These are phyloP conservation scores for Hermetia illucens DNA, from an alignment of 1,140 invertebrate species.

Conservation along the genomic window DNA sequence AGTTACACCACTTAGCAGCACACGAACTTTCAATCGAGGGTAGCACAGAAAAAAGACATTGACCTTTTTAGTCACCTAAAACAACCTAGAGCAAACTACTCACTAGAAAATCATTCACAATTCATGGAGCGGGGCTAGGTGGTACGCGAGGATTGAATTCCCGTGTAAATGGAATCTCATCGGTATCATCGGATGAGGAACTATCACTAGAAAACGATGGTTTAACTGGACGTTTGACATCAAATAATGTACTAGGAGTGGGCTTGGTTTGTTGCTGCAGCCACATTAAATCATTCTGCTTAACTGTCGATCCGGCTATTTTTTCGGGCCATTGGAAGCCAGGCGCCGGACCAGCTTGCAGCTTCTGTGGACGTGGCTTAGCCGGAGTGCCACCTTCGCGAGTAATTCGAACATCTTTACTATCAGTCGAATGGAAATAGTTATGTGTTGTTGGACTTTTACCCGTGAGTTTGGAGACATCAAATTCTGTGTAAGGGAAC, in stretches of 20 bases:
- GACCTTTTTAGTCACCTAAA: too few relatives aligned
- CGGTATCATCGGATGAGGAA: constrained; percentile 25
- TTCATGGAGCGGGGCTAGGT: constrained; percentile 32
- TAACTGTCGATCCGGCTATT: constrained; percentile 27
- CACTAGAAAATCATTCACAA: constrained; percentile 1
- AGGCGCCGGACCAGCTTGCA: constrained; percentile 15
- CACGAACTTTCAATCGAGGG: too few relatives aligned
- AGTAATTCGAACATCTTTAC: too few relatives aligned
- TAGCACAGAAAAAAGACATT: too few relatives aligned
- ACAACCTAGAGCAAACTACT: too few relatives aligned
- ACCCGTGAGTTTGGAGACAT: constrained; percentile 28
- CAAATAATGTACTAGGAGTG: not conserved
- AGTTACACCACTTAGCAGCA: too few relatives aligned
- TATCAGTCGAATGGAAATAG: constrained; percentile 13
- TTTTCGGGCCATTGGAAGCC: constrained; percentile 29
- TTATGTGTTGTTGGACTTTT: constrained; percentile 31
- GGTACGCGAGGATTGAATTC: constrained; percentile 27
- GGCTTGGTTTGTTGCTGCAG: constrained; percentile 13
- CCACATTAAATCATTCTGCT: constrained; percentile 27
- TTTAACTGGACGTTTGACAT: constrained; percentile 4
- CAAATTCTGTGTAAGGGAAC: constrained; percentile 21
- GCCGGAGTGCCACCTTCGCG: too few relatives aligned
- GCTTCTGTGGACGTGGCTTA: too few relatives aligned
- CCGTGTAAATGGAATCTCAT: constrained; percentile 21
- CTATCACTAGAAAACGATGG: constrained; percentile 19